These are phyloP conservation scores for Drosophila punjabiensis DNA, from an alignment of 1,140 invertebrate species.

Conservation along the genomic window DNA sequence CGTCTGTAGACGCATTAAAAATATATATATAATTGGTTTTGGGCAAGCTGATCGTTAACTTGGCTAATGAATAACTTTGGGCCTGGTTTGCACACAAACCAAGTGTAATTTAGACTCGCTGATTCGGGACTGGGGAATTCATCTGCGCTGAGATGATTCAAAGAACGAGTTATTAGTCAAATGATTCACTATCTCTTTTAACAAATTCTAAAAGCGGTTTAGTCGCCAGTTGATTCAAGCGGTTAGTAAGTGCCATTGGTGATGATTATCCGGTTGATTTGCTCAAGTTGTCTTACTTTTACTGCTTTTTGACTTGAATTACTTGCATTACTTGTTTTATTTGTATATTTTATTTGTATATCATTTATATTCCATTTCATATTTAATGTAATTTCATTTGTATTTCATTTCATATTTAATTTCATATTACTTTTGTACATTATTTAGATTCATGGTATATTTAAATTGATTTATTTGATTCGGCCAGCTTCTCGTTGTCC, in stretches of 20 bases:
- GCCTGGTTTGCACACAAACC: constrained; percentile 14
- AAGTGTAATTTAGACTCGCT: constrained; percentile 17
- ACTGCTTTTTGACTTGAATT: not conserved
- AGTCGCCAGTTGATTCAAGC: constrained; percentile 12
- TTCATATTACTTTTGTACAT: no score
- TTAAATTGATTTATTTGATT: not conserved
- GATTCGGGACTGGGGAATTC: constrained; percentile 17
- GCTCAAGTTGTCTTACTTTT: not conserved
- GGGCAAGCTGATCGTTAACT: constrained; percentile 31
- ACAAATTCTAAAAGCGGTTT: constrained; percentile 2
- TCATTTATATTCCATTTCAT: not conserved
- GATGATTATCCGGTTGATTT: not conserved
- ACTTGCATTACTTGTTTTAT: not conserved
- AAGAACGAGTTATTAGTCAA: constrained; percentile 27
- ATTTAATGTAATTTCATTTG: not conserved
- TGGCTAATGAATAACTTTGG: constrained; percentile 8
- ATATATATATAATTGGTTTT: constrained; percentile 21
- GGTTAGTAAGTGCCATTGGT: not conserved
- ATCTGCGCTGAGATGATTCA: constrained; percentile 32
- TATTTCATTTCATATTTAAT: not conserved
- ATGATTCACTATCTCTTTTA: constrained; percentile 33
- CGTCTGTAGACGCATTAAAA: not conserved
- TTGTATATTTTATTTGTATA: not conserved
- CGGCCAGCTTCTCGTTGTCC: constrained; percentile 1
- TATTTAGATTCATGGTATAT: no score